These are phyloP conservation scores for Streptopelia turtur DNA, from an alignment of 2,797 vertebrate species.

Conservation along the genomic window DNA sequence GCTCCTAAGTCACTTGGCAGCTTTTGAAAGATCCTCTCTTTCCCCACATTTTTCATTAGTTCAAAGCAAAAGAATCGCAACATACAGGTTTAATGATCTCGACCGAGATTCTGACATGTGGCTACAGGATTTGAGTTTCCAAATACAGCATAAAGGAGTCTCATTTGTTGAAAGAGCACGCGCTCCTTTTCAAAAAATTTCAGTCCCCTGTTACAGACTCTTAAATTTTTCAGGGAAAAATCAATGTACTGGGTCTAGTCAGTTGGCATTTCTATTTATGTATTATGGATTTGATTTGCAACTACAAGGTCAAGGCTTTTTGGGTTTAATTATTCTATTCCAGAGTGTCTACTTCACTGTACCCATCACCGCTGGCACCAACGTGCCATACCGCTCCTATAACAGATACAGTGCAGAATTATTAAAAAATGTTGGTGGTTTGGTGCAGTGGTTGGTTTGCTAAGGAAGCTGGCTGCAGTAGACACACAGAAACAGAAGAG, in stretches of 20 bases:
- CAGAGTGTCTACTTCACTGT: background rate
- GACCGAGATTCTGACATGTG: background rate
- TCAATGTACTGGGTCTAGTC: background rate
- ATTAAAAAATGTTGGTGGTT: background rate
- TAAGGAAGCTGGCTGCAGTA: background rate
- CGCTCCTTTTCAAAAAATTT: background rate
- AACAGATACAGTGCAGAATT: background rate
- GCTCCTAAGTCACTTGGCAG: conserved; percentile 1
- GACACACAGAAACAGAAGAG: background rate
- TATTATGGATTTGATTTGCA: background rate
- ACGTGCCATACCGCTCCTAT: background rate
- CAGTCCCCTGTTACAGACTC: background rate
- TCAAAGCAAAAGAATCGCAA: background rate
- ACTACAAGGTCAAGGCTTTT: background rate
- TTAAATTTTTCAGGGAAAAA: background rate
- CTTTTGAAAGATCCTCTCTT: background rate
- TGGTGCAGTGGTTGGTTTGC: background rate
- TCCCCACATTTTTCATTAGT: background rate
- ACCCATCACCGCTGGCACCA: background rate
- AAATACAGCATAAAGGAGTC: background rate
- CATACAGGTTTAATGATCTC: background rate
- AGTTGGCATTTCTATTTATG: background rate
- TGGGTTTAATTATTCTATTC: background rate
- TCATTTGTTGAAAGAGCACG: background rate
- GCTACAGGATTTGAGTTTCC: background rate